Evolutionary conservation across 2,888 invertebrate species (phyloP).

Genomic region (Seira musarum): DNA sequence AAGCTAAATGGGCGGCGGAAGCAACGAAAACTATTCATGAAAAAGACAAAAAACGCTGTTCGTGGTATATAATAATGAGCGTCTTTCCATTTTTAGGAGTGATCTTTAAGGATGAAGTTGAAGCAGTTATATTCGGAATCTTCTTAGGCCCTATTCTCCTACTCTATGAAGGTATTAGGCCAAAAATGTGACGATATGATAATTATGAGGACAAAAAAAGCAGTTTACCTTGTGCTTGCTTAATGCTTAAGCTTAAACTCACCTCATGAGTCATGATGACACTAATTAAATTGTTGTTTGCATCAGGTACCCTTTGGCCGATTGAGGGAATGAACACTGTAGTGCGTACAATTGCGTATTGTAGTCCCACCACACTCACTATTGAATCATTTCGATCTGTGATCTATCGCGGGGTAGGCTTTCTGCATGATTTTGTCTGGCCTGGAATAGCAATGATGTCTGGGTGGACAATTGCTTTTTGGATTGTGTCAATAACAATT

Average conservation of each 20-base stretch:
- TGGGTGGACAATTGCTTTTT: slow-evolving; percentile 24
- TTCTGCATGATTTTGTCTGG: slow-evolving; percentile 24
- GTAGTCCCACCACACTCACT: slow-evolving; percentile 31
- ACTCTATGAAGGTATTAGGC: slow-evolving; percentile 33
- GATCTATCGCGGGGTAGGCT: slow-evolving; percentile 27
- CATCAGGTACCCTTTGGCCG: slow-evolving; percentile 32
- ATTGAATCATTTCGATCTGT: slow-evolving; percentile 21
- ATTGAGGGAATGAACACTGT: slow-evolving; percentile 20
- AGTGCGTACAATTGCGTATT: slow-evolving; percentile 15
- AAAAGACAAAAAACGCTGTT: no score
- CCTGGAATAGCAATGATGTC: slow-evolving; percentile 21
- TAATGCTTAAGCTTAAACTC: no score
- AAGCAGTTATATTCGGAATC: slow-evolving; percentile 34
- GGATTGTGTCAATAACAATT: slow-evolving; percentile 27
- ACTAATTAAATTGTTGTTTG: not conserved
- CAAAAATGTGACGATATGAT: not conserved
- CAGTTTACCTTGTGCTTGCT: no score
- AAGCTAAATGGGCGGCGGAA: no score
- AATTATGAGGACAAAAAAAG: no score
- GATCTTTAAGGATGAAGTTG: slow-evolving; percentile 29
- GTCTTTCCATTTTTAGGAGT: no score
- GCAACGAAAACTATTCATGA: no score
- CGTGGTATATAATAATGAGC: no score
- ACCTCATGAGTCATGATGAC: not conserved
- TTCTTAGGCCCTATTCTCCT: slow-evolving; percentile 31